A percentile compares a stretch with the other conserved stretches of the same genome.
These are phyloP conservation scores for Cerastis leucographa DNA, from an alignment of 2,888 invertebrate genomes.

Conservation along the genomic window DNA sequence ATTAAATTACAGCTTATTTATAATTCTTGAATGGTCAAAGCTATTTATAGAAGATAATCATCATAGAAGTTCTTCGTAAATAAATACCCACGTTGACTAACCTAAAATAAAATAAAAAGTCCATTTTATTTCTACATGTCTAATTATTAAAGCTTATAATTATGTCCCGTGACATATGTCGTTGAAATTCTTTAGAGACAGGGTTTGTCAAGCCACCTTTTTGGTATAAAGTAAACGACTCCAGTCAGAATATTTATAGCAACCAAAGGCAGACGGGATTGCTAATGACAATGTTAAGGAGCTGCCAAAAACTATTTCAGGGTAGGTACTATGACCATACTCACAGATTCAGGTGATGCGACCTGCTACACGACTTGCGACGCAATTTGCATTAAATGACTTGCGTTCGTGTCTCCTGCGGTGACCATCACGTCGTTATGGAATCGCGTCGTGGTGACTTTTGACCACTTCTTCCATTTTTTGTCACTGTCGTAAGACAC, in stretches of 20 bases:
- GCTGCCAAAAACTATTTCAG: background rate
- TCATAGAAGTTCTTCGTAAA: background rate
- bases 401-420: background rate
- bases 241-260: constrained; percentile 12
- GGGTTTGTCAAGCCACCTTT: background rate
- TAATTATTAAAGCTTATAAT: background rate
- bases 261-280: background rate
- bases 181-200: background rate
- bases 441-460: background rate
- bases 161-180: too few species aligned
- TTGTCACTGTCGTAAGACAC: background rate
- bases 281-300: constrained; percentile 7
- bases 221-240: background rate
- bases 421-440: background rate
- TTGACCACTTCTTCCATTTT: background rate
- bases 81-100: constrained; percentile 15
- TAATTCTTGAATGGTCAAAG: background rate
- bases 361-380: background rate
- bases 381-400: background rate
- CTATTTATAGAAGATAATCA: background rate
- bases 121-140: background rate
- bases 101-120: constrained; percentile 20
- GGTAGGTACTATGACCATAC: background rate
- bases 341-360: background rate
- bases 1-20: background rate